Evolutionary conservation across 2,797 vertebrate species (phyloP), one percentile per base, ranked within the genome.

Genomic region (Chrysocyon brachyurus): DNA sequence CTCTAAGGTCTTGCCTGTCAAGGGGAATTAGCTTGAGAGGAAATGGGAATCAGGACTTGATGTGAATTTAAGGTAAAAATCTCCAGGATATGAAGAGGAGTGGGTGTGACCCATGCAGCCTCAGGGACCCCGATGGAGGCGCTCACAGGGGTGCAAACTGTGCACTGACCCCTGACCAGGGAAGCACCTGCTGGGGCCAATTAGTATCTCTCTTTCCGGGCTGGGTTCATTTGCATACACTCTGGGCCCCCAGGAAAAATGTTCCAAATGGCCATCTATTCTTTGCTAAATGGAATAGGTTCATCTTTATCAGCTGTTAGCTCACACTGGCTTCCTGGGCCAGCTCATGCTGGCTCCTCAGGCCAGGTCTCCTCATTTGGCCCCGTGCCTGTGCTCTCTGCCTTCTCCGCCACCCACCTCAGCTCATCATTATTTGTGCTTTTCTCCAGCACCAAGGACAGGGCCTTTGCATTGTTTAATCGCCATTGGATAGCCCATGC

Each of bases 181-280:
- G 70, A 52, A 4, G 64, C 64, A 24, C 88, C 94, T 95, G 95
- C 95, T 66, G 91, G 86, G 96, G 78, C 96, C 97, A 94, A 87
- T 91, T 84, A 96, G 83, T 70, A 36, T 11, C 54, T 63, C 36
- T 59, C 16, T 22, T 46, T 64, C 68, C n/a, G 94, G n/a, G 61
- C 77, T 54, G 78, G 17, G 21, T 63, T 78, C 70, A 61, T 96
- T 84, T 92, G 63, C 91, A 96, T 94, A 68, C 94, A 49, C 52
- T 56, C 87, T 61, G 61, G 21, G 28, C 68, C 14, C 61, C 78
- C 49, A 12, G 82, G 91, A 96, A 61, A 63, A 40, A 15, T 3
- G 26, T 68, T 83, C 57, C 57, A 5, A 54, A 75, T n/a, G 91
- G 24, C 28, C 64, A 46, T 33, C 12, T 86, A 3, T 24, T 77